These are phyloP conservation scores for Lagocephalus sceleratus DNA, from an alignment of 2,797 vertebrate genomes.

Conservation along the genomic window DNA sequence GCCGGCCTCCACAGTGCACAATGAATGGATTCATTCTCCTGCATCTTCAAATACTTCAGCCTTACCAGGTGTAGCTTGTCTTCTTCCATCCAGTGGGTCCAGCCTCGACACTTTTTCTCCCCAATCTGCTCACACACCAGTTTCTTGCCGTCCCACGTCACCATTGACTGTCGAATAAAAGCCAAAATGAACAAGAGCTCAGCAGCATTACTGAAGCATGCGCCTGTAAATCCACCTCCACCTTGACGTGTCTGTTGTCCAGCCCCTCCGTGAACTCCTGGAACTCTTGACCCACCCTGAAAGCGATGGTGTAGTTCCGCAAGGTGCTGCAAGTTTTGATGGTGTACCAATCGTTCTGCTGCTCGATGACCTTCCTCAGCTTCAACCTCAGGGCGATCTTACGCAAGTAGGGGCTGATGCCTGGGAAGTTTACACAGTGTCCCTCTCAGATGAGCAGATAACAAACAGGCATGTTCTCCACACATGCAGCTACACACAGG, in stretches of 20 bases:
- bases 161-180: conserved; percentile 72
- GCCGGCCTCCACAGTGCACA: no score
- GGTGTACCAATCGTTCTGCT: conserved; percentile 70
- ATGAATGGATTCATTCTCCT: background rate
- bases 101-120: conserved; percentile 87
- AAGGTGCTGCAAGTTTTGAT: conserved; percentile 81
- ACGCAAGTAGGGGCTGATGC: conserved; percentile 71
- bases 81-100: conserved; percentile 88
- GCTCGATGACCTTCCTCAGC: conserved; percentile 83
- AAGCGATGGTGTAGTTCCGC: conserved; percentile 78
- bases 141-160: conserved; percentile 83
- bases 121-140: conserved; percentile 84
- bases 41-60: background rate
- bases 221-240: conserved; percentile 33
- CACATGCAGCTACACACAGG: background rate
- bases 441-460: background rate
- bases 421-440: conserved; percentile 55
- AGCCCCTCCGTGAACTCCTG: conserved; percentile 84
- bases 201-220: background rate
- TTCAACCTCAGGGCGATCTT: conserved; percentile 83
- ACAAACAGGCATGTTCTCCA: background rate
- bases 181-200: background rate
- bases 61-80: conserved; percentile 86
- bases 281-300: conserved; percentile 81
- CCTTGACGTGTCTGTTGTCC: conserved; percentile 85